phyloP scores from a whole-genome alignment of 2,113 vertebrate genomes.

The Gorsachius goisagi region DNA sequence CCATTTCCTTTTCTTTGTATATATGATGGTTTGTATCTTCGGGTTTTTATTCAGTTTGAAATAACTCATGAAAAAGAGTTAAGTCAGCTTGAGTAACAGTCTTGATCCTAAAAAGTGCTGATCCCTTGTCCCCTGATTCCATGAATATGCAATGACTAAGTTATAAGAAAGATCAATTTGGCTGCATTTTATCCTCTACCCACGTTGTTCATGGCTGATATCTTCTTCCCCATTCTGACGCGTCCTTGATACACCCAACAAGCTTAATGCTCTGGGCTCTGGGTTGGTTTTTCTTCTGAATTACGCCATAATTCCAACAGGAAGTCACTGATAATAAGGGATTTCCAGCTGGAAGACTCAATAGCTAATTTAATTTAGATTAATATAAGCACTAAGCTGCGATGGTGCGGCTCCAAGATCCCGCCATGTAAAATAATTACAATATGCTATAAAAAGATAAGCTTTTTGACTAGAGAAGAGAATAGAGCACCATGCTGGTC shows the following conservation, averaged over 20 bases:
- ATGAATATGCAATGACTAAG: neutral
- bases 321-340: neutral
- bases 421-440: neutral
- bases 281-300: neutral
- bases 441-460: neutral
- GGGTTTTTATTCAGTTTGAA: neutral
- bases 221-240: neutral
- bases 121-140: neutral
- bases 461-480: neutral
- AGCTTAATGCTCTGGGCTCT: neutral
- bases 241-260: neutral
- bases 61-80: neutral
- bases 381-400: neutral
- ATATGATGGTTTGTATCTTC: neutral
- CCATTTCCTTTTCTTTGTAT: neutral
- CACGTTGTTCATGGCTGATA: neutral
- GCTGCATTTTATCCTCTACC: neutral
- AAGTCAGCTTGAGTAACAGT: neutral
- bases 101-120: neutral
- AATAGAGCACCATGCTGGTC: neutral
- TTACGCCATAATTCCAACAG: neutral
- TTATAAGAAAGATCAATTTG: neutral
- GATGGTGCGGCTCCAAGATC: neutral
- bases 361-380: constrained; percentile 31
- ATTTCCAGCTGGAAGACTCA: constrained; percentile 15